Percentiles rank a stretch among this genome's conserved stretches.
phyloP scores from a whole-genome alignment of 2,113 vertebrate species.

The Brachyhypopomus occidentalis region DNA sequence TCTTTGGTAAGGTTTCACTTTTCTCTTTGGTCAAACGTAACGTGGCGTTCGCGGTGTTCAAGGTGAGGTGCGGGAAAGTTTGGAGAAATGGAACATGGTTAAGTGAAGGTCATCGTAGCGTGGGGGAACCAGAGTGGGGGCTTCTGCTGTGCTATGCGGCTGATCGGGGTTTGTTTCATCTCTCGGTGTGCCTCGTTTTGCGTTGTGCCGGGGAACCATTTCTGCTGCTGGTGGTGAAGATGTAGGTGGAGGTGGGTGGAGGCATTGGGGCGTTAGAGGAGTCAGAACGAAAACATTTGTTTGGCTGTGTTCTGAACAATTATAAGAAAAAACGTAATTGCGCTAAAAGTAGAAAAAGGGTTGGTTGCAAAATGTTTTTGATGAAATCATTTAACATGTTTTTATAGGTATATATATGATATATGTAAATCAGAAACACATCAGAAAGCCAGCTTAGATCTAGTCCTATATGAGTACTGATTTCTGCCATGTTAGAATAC shows the following conservation, averaged over 20 bases:
- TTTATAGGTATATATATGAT: neutral
- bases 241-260: neutral
- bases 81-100: neutral
- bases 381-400: neutral
- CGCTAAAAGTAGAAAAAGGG: neutral
- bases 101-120: neutral
- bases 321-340: neutral
- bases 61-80: neutral
- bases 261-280: neutral
- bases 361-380: neutral
- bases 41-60: neutral
- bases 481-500: slow-evolving; percentile 51
- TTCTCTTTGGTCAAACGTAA: slow-evolving; percentile 4
- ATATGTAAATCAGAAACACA: neutral
- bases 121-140: neutral
- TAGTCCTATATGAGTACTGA: neutral
- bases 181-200: neutral
- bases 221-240: no score
- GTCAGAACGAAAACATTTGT: neutral
- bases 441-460: neutral
- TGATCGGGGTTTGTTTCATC: neutral
- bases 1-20: slow-evolving; percentile 85
- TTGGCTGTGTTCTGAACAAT: neutral
- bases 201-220: no score
- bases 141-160: neutral